Evolutionary conservation across 2,797 vertebrate genomes (phyloP).

Genomic region (Phrynocephalus vlangalii): DNA sequence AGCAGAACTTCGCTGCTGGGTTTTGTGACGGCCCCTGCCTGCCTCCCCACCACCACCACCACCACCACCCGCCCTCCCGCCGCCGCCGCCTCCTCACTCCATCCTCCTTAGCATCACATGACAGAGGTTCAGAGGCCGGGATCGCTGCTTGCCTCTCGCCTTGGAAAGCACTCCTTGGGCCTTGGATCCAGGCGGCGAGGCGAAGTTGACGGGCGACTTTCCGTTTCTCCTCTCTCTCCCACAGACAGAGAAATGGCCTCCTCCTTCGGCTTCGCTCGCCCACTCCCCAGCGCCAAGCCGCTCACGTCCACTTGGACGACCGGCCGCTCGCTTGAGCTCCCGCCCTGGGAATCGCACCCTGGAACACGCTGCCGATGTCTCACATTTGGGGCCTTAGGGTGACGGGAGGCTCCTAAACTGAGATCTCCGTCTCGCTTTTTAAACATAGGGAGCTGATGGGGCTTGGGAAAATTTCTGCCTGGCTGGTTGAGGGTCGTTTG

Average conservation of each 20-base stretch:
- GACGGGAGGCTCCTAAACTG: neutral
- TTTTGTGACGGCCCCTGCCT: conserved; percentile 86
- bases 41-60: conserved; percentile 60
- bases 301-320: neutral
- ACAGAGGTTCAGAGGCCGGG: conserved; percentile 80
- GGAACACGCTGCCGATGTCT: neutral
- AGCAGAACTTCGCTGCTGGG: conserved; percentile 72
- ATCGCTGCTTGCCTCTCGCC: conserved; percentile 6
- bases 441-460: neutral
- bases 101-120: conserved; percentile 86
- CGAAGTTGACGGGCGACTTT: conserved; percentile 2
- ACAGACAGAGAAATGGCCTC: neutral
- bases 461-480: neutral
- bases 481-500: neutral
- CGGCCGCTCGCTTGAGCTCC: neutral
- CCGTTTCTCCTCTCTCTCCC: too few species aligned
- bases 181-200: neutral
- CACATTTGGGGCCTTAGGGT: neutral
- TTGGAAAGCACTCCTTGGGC: conserved; percentile 11
- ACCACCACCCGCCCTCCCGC: conserved; percentile 70
- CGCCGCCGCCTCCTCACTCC: conserved; percentile 78
- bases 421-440: neutral
- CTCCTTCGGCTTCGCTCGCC: neutral
- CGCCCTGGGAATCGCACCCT: neutral
- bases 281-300: neutral